Percentiles rank a stretch among this genome's conserved stretches.
phyloP scores from a whole-genome alignment of 2,888 invertebrate species.

The Terebella lapidaria region DNA sequence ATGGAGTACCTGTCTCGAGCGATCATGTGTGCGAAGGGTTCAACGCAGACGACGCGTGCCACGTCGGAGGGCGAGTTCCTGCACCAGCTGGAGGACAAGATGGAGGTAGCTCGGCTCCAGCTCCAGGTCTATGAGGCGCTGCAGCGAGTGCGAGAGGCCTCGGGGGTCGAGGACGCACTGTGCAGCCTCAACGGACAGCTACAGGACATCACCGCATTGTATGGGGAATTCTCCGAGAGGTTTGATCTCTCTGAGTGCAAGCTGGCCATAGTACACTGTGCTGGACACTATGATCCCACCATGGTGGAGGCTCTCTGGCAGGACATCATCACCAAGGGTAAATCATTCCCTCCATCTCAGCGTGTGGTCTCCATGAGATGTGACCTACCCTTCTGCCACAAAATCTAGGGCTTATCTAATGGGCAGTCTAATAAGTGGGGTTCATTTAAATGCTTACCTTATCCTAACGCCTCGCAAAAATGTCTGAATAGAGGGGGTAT shows the following conservation, averaged over 20 bases:
- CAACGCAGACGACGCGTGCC: conserved; percentile 54
- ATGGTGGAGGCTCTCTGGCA: conserved; percentile 89
- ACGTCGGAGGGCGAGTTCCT: conserved; percentile 72
- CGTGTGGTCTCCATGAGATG: no score
- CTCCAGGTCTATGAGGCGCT: conserved; percentile 65
- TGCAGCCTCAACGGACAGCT: conserved; percentile 73
- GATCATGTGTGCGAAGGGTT: conserved; percentile 88
- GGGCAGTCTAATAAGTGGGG: no score
- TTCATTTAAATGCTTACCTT: no score
- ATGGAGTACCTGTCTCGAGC: conserved; percentile 88
- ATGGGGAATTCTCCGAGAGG: conserved; percentile 86
- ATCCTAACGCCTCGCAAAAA: no score
- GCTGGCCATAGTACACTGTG: conserved; percentile 88
- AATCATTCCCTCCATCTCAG: no score
- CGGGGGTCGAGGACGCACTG: conserved; percentile 58
- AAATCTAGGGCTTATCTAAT: no score
- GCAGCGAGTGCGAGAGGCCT: conserved; percentile 54
- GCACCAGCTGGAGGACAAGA: conserved; percentile 85
- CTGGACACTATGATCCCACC: conserved; percentile 82
- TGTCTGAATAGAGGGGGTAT: no score
- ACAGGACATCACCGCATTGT: conserved; percentile 82
- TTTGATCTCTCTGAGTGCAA: conserved; percentile 89
- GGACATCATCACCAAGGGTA: conserved; percentile 64
- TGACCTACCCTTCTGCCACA: no score
- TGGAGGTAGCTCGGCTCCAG: conserved; percentile 68